Evolutionary conservation across 37 sponge, comb jelly and placozoan species (phyloP).

Genomic region (Ianthella basta): DNA sequence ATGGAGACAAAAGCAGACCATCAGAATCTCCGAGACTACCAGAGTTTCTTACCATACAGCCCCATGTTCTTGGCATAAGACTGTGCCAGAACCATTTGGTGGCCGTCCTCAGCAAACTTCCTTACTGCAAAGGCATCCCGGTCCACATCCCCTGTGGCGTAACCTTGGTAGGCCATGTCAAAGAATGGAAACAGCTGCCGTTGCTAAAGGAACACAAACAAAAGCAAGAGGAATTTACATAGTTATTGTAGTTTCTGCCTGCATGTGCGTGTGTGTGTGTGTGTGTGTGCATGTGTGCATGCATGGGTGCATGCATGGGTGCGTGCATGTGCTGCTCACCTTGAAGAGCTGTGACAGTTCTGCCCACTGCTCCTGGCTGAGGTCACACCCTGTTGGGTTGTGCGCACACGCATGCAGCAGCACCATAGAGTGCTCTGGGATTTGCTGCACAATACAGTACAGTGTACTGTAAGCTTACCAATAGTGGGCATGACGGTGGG

Average conservation of each 20-base stretch:
- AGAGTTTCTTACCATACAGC: slow-evolving; percentile 89
- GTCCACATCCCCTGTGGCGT: slow-evolving; percentile 88
- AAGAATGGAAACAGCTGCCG: slow-evolving; percentile 81
- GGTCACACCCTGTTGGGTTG: slow-evolving; percentile 97
- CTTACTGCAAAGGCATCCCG: slow-evolving; percentile 91
- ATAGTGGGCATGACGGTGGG: neutral
- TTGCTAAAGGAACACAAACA: slow-evolving; percentile 31
- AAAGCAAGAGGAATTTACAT: no score
- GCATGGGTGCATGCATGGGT: no score
- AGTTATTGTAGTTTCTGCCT: no score
- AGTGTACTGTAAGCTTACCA: neutral
- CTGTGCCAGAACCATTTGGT: slow-evolving; percentile 84
- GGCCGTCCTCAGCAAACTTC: slow-evolving; percentile 78
- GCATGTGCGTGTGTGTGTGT: neutral
- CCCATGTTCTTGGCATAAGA: slow-evolving; percentile 99
- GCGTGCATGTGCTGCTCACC: slow-evolving; percentile 8
- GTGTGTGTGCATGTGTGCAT: no score
- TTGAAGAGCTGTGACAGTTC: slow-evolving; percentile 86
- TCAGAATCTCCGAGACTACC: no score
- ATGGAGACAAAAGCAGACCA: no score
- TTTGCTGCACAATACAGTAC: slow-evolving; percentile 27
- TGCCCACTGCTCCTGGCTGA: slow-evolving; percentile 85
- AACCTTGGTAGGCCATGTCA: slow-evolving; percentile 98
- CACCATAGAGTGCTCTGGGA: slow-evolving; percentile 81
- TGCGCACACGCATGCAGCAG: slow-evolving; percentile 95